Conservation (phyloP, 2,888 invertebrate genomes). For the Tineola bisselliella region DNA sequence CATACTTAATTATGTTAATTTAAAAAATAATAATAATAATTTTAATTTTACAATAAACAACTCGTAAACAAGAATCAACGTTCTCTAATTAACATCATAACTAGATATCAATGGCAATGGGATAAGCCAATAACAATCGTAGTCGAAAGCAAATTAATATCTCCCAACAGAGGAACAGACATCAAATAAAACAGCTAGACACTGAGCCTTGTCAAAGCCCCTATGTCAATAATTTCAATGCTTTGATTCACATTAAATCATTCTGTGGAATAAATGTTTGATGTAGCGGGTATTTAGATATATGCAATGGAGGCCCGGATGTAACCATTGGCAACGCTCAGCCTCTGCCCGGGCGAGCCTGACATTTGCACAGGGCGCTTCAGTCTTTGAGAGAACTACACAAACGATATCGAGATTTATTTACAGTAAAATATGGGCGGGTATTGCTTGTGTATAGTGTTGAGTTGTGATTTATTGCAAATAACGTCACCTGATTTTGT, state of each 20-base stretch:
- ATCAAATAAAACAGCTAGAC: not conserved
- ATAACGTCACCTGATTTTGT: slow-evolving; percentile 28
- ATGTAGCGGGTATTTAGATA: not conserved
- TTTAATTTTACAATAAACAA: not conserved
- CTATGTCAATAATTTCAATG: not conserved
- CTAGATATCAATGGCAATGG: not conserved
- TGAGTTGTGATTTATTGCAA: slow-evolving; percentile 8
- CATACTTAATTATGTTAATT: no score
- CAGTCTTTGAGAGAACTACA: not conserved
- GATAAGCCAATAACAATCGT: not conserved
- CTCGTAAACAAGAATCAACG: not conserved
- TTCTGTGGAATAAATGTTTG: slow-evolving; percentile 3
- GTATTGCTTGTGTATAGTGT: not conserved
- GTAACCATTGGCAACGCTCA: slow-evolving; percentile 31
- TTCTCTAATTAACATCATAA: not conserved
- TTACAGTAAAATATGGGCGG: not conserved
- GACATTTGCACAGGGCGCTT: not conserved
- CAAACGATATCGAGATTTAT: not conserved
- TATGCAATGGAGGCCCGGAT: slow-evolving; percentile 24
- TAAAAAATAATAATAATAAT: not conserved
- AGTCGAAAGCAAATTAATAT: not conserved
- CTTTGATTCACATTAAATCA: slow-evolving; percentile 6
- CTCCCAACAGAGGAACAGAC: not conserved
- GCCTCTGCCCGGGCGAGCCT: slow-evolving; percentile 5
- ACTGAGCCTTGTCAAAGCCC: not conserved